Conservation (phyloP, 2,888 invertebrate genomes). For the Polydrusus pterygomalis region DNA sequence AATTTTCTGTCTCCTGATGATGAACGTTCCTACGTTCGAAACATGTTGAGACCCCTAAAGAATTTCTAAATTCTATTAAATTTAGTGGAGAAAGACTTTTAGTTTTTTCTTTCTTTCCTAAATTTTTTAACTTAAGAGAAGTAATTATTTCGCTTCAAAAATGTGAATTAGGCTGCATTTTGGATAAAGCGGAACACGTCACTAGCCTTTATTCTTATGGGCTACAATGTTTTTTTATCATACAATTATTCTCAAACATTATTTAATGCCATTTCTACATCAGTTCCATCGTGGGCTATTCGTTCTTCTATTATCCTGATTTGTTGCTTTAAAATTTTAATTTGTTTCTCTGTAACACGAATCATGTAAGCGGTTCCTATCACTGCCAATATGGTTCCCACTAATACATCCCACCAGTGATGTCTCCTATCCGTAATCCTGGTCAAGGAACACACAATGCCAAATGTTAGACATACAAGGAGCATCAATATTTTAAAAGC, state of each 20-base stretch:
- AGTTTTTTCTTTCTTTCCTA: no score
- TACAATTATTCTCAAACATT: background rate
- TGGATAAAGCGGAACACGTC: no score
- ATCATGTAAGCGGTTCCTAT: constrained; percentile 38
- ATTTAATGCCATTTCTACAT: background rate
- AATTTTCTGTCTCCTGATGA: no score
- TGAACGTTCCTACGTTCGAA: no score
- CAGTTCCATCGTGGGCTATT: background rate
- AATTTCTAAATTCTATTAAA: no score
- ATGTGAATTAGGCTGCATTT: no score
- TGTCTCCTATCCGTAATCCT: constrained; percentile 84
- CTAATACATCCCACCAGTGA: constrained; percentile 88
- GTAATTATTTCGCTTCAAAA: no score
- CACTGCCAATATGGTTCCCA: constrained; percentile 78
- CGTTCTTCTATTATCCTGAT: background rate
- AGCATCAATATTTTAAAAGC: constrained; percentile 79
- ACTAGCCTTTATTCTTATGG: no score
- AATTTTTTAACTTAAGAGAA: no score
- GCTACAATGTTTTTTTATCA: no score
- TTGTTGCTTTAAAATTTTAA: constrained; percentile 12
- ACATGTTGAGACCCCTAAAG: no score
- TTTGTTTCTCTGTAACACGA: constrained; percentile 25
- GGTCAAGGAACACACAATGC: constrained; percentile 79
- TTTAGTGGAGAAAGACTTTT: no score
- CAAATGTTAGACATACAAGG: constrained; percentile 77